phyloP scores from a whole-genome alignment of 1,140 invertebrate genomes.

The Archegozetes longisetosus region DNA sequence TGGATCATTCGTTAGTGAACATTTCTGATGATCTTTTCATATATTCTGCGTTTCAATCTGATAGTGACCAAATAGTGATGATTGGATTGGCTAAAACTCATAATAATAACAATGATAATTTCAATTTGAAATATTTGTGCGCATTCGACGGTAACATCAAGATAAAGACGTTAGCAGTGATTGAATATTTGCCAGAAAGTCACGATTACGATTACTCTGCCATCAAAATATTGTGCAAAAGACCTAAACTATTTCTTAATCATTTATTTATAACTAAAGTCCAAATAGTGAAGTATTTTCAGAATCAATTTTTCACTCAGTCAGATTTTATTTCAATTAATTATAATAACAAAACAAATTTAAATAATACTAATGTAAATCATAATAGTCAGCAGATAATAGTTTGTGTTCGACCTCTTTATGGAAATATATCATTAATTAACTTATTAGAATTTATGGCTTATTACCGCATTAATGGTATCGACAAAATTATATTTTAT shows the following conservation, averaged over 20 bases:
- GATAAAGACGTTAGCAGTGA: neutral
- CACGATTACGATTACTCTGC: neutral
- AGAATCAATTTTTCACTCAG: too few relatives aligned
- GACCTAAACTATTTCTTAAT: neutral
- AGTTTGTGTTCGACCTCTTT: slow-evolving; percentile 79
- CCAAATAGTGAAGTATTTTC: neutral
- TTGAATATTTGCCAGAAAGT: neutral
- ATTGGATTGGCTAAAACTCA: neutral
- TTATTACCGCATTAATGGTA: slow-evolving; percentile 64
- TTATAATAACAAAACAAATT: neutral
- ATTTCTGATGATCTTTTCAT: neutral
- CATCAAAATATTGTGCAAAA: neutral
- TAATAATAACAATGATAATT: neutral
- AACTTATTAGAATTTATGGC: slow-evolving; percentile 83
- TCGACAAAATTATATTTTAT: slow-evolving; percentile 75
- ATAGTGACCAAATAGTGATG: neutral
- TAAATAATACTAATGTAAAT: neutral
- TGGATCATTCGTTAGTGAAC: too few relatives aligned
- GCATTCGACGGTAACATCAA: neutral
- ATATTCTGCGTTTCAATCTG: neutral
- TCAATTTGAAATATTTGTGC: neutral
- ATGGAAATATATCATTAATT: slow-evolving; percentile 54
- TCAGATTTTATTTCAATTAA: neutral
- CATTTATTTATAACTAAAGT: neutral
- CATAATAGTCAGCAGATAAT: slow-evolving; percentile 33